These are phyloP conservation scores for Plotosus lineatus DNA, from an alignment of 2,113 vertebrate genomes.

Conservation along the genomic window DNA sequence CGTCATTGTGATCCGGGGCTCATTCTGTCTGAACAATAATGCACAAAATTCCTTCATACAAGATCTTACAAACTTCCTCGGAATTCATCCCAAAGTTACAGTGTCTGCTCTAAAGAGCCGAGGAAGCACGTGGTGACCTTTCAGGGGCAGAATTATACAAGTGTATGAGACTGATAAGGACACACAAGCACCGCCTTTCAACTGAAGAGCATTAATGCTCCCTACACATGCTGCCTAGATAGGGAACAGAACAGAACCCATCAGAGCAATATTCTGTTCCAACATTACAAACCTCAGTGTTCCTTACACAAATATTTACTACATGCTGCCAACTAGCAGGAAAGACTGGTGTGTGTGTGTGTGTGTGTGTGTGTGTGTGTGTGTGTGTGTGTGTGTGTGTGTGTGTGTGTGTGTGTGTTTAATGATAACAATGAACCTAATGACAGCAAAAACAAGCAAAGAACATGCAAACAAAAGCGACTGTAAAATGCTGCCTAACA, in stretches of 20 bases:
- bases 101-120: too few relatives aligned
- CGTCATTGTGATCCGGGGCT: slow-evolving; percentile 26
- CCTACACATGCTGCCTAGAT: background rate
- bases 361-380: background rate
- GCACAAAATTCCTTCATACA: background rate
- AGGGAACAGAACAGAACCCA: background rate
- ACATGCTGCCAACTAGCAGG: background rate
- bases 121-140: background rate
- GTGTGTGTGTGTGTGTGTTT: background rate
- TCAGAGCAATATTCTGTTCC: background rate
- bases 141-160: background rate
- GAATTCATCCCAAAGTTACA: too few relatives aligned
- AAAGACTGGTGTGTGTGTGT: background rate
- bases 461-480: slow-evolving; percentile 38
- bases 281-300: background rate
- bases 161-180: background rate
- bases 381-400: background rate
- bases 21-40: background rate
- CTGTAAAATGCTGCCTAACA: slow-evolving; percentile 36
- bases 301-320: background rate
- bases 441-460: slow-evolving; percentile 35
- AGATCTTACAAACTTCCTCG: too few relatives aligned
- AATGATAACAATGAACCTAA: slow-evolving; percentile 31
- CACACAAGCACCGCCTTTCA: background rate
- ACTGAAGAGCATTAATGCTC: background rate